phyloP scores from a whole-genome alignment of 1,140 invertebrate genomes.

The Drosophila pruinosa region DNA sequence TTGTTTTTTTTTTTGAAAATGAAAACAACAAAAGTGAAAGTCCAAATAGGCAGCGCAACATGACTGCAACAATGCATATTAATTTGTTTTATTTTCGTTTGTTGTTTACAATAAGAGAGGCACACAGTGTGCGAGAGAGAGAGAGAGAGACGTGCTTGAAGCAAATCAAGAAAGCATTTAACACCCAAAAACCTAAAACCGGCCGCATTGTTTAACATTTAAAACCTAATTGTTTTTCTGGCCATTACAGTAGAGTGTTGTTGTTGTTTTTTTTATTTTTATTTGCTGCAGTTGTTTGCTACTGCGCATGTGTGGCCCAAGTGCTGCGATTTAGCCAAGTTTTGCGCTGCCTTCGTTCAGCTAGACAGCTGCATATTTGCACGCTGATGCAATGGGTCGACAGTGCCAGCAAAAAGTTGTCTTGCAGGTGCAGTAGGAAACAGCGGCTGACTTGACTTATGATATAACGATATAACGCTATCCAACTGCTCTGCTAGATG shows the following conservation, averaged over 20 bases:
- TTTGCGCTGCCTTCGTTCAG: conserved; percentile 21
- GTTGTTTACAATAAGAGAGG: conserved; percentile 21
- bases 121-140: too few relatives aligned
- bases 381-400: conserved; percentile 62
- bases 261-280: conserved; percentile 7
- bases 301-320: conserved; percentile 49
- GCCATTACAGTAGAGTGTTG: conserved; percentile 8
- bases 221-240: conserved; percentile 27
- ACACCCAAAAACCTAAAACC: conserved; percentile 50
- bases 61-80: conserved; percentile 77
- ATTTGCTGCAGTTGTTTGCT: background rate
- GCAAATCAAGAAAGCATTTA: conserved; percentile 42
- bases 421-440: conserved; percentile 8
- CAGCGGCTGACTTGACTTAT: conserved; percentile 1
- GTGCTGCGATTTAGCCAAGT: conserved; percentile 13
- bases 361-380: conserved; percentile 48
- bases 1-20: conserved; percentile 41
- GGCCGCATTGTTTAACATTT: conserved; percentile 44
- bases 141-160: conserved; percentile 10
- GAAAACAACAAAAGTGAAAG: conserved; percentile 75
- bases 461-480: conserved; percentile 16
- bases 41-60: conserved; percentile 62
- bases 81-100: conserved; percentile 52
- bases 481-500: background rate
- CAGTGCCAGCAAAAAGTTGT: conserved; percentile 37